Evolutionary conservation across 1,140 invertebrate species (phyloP), one percentile per base, ranked within the genome.

Genomic region (Scaptomyza montana): DNA sequence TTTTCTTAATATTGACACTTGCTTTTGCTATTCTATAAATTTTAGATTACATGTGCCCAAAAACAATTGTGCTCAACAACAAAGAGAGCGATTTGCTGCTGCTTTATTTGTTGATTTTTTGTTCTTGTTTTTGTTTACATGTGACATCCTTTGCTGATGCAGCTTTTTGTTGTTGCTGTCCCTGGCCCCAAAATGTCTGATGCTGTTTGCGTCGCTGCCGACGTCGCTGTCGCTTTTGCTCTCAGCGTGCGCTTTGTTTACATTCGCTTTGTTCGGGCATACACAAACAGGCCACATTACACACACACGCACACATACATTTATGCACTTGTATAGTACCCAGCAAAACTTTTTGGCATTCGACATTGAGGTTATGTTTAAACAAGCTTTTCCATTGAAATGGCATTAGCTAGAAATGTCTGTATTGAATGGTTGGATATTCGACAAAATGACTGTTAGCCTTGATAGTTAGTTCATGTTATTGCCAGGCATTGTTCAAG

Each of bases 151-250:
- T 87, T 59, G 60, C 51, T 51, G 30, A 43, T 10, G 33, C 49
- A 43, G 62, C 39, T 60, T 21, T 66, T 61, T 47, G 56, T 61
- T 57, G 41, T 39, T 54, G 53, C 54, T 87, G 82, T 87, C 82
- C 82, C 78, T 87, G 82, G 82, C 82, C 82, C 68, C 82, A 87
- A 87, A 86, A 87, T 79, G 82, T 82, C 78, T 39, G 72, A 56
- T 69, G 54, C 66, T 57, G 67, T 54, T 45, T 46, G 41, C 66
- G 72, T 74, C 65, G 49, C 72, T 74, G 59, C 55, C 12, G 50
- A 33, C 51, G 70, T 73, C 56, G 61, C 51, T 36, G 65, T 55
- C 13, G 56, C 70, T 61, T 30, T 53, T 72, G 28, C 63, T 67
- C 50, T 54, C 57, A 30, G 57, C 55, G 54, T 74, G 57, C 59